Conservation (phyloP, 2,113 vertebrate species). For the Xiphophorus couchianus region DNA sequence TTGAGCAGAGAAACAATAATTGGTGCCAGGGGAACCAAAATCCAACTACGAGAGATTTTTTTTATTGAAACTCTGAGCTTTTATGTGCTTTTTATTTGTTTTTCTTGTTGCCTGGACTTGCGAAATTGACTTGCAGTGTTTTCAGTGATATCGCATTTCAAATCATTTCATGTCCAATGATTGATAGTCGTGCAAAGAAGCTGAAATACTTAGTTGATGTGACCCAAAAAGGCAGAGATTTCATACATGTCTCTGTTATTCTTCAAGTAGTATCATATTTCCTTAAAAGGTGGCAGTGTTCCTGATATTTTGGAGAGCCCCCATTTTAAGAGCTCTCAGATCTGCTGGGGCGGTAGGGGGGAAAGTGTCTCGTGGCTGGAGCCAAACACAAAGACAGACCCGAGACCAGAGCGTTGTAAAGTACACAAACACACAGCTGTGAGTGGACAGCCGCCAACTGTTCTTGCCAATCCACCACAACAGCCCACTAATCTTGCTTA, state of each 20-base stretch:
- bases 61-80: conserved; percentile 13
- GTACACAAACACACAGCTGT: conserved; percentile 78
- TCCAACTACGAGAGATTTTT: conserved; percentile 6
- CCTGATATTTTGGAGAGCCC: conserved; percentile 57
- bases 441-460: conserved; percentile 75
- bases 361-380: conserved; percentile 54
- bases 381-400: conserved; percentile 58
- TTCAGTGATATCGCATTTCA: background rate
- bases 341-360: conserved; percentile 62
- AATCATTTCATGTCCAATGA: conserved; percentile 1
- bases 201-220: background rate
- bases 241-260: conserved; percentile 31
- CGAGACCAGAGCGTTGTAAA: conserved; percentile 73
- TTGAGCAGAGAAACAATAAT: conserved; percentile 31
- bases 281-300: conserved; percentile 53
- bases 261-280: conserved; percentile 63
- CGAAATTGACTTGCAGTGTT: background rate
- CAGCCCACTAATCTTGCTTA: conserved; percentile 75
- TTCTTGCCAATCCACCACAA: conserved; percentile 66
- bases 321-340: conserved; percentile 53
- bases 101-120: conserved; percentile 1
- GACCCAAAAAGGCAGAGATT: conserved; percentile 9
- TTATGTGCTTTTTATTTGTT: background rate
- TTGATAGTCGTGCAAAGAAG: conserved; percentile 18
- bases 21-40: conserved; percentile 24